Percentiles rank a stretch among this genome's conserved stretches.
Conservation (phyloP, 64 coral and sea anemone genomes). For the Hydrozoanthus tunicans region DNA sequence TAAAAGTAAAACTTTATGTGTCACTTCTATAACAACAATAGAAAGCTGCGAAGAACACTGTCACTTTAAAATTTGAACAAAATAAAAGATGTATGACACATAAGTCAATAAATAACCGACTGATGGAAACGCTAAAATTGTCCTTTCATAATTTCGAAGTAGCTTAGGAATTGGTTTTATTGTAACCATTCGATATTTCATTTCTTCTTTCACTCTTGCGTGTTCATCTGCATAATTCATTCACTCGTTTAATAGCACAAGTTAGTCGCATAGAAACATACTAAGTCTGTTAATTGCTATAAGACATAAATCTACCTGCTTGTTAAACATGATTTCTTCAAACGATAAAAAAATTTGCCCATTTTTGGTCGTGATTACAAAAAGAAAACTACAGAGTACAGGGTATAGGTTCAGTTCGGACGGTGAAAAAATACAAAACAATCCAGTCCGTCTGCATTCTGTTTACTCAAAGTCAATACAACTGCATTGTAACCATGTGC, state of each 20-base stretch:
- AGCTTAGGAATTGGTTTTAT: not conserved
- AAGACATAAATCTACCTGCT: not conserved
- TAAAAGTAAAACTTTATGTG: not conserved
- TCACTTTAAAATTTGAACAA: slow-evolving; percentile 50
- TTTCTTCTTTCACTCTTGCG: not conserved
- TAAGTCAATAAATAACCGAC: not conserved
- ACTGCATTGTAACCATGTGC: not conserved
- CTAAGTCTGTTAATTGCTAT: not conserved
- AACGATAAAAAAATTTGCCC: not conserved
- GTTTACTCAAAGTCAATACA: slow-evolving; percentile 32
- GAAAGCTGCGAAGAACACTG: not conserved
- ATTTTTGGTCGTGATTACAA: not conserved
- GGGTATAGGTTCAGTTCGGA: not conserved
- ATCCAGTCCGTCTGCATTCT: slow-evolving; percentile 35
- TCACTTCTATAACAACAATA: not conserved
- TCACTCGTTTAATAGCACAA: not conserved
- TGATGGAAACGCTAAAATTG: not conserved
- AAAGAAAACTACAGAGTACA: not conserved
- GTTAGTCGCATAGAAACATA: slow-evolving; percentile 20
- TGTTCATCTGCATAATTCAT: slow-evolving; percentile 38
- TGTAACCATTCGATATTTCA: not conserved
- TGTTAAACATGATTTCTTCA: not conserved
- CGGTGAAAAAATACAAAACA: slow-evolving; percentile 18
- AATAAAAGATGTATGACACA: slow-evolving; percentile 15
- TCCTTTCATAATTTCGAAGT: too few relatives aligned